Evolutionary conservation across 2,888 invertebrate genomes (phyloP).

Genomic region (Anaspis maculata): DNA sequence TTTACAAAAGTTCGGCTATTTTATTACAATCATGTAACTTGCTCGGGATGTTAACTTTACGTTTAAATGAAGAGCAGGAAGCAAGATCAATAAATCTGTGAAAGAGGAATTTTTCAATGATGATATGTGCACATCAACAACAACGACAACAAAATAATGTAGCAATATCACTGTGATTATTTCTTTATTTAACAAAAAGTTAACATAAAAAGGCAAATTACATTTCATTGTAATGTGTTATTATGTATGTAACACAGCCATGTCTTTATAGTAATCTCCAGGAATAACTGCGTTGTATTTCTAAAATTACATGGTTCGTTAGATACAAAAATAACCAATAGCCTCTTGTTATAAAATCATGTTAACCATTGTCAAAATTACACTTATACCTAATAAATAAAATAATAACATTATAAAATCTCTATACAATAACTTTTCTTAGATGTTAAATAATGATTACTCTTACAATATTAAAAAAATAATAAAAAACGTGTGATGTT

Average conservation of each 20-base stretch:
- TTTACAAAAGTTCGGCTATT: slow-evolving; percentile 27
- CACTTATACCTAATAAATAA: slow-evolving; percentile 14
- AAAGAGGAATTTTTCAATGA: too few species aligned
- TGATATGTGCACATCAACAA: too few species aligned
- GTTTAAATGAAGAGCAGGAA: slow-evolving; percentile 22
- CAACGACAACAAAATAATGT: too few species aligned
- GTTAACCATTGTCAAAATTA: slow-evolving; percentile 34
- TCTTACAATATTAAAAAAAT: too few species aligned
- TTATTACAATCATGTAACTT: slow-evolving; percentile 20
- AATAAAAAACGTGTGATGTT: slow-evolving; percentile 31
- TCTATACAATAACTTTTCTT: slow-evolving; percentile 26
- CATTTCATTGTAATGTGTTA: slow-evolving; percentile 17
- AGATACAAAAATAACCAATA: slow-evolving; percentile 31
- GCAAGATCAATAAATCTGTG: too few species aligned
- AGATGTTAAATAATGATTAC: too few species aligned
- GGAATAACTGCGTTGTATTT: slow-evolving; percentile 8
- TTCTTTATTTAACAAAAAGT: slow-evolving; percentile 33
- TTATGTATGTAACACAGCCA: slow-evolving; percentile 35
- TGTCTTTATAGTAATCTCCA: slow-evolving; percentile 21
- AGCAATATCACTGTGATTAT: slow-evolving; percentile 6
- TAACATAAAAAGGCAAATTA: slow-evolving; percentile 28
- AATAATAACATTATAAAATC: slow-evolving; percentile 26
- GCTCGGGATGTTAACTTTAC: slow-evolving; percentile 29
- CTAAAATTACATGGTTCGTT: slow-evolving; percentile 30
- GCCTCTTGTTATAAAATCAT: slow-evolving; percentile 24